These are phyloP conservation scores for Diarsia rubi DNA, from an alignment of 2,888 invertebrate genomes.

Conservation along the genomic window DNA sequence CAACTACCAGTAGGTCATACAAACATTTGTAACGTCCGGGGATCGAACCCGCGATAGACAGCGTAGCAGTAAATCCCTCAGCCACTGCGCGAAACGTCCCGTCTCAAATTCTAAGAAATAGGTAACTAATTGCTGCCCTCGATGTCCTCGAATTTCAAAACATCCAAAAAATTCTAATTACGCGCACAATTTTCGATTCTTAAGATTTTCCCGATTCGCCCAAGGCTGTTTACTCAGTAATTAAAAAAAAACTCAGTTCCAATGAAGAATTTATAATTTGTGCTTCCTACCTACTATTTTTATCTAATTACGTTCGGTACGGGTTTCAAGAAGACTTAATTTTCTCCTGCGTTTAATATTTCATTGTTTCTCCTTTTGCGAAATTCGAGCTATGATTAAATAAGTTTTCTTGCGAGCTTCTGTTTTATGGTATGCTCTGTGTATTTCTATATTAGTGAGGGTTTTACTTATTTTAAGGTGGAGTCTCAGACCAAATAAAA, in stretches of 20 bases:
- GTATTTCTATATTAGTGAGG: background rate
- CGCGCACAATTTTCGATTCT: background rate
- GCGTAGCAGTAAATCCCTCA: too few species aligned
- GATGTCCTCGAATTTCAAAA: conserved; percentile 11
- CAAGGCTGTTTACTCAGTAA: conserved; percentile 11
- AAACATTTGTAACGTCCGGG: too few species aligned
- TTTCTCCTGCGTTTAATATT: conserved; percentile 49
- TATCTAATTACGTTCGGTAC: conserved; percentile 52
- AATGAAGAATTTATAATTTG: conserved; percentile 36
- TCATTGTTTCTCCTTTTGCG: conserved; percentile 35
- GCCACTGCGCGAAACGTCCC: too few species aligned
- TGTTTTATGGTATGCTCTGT: background rate
- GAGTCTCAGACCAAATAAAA: too few species aligned
- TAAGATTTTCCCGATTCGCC: background rate
- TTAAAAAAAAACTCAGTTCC: conserved; percentile 36
- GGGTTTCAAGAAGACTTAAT: conserved; percentile 43
- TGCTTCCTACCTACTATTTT: conserved; percentile 32
- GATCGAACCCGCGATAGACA: too few species aligned
- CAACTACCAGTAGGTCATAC: too few species aligned
- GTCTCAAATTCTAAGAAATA: background rate
- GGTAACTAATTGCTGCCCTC: background rate
- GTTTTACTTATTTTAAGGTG: background rate
- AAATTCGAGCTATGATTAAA: conserved; percentile 36
- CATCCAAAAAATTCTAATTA: conserved; percentile 1
- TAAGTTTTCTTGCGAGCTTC: background rate